Evolutionary conservation across 2,888 invertebrate genomes (phyloP).

Genomic region (Apodemia mormo): DNA sequence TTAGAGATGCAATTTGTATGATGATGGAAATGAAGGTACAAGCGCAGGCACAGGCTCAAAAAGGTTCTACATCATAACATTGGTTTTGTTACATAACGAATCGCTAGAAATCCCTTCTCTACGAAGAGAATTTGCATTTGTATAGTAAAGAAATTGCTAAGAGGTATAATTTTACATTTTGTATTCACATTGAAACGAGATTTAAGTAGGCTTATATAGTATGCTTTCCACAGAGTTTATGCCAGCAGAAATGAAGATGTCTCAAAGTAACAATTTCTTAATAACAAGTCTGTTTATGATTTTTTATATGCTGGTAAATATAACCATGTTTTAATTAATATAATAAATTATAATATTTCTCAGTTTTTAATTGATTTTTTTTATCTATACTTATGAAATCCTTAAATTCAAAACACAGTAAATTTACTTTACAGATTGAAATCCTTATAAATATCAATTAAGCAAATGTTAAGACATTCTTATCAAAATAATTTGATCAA

Average conservation of each 20-base stretch:
- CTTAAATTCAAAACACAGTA: no score
- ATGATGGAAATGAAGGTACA: slow-evolving; percentile 89
- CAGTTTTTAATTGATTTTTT: no score
- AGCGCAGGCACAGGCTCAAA: slow-evolving; percentile 69
- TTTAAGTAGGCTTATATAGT: background rate
- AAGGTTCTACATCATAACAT: slow-evolving; percentile 62
- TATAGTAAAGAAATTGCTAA: background rate
- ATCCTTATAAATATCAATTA: no score
- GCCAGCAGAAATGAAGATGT: background rate
- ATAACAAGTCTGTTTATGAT: no score
- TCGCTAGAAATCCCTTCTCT: slow-evolving; percentile 18
- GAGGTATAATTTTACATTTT: background rate
- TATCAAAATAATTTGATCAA: no score
- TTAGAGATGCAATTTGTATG: slow-evolving; percentile 89
- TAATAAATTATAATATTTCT: no score
- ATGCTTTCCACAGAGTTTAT: slow-evolving; percentile 4
- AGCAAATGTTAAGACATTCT: no score
- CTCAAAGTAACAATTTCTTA: slow-evolving; percentile 3
- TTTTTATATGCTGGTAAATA: slow-evolving; percentile 1
- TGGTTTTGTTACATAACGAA: background rate
- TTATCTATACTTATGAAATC: no score
- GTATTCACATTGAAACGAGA: background rate
- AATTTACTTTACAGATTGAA: no score
- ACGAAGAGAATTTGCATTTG: slow-evolving; percentile 26
- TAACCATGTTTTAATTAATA: slow-evolving; percentile 5